Evolutionary conservation across 2,113 vertebrate species (phyloP).

Genomic region (Uropsilus gracilis): DNA sequence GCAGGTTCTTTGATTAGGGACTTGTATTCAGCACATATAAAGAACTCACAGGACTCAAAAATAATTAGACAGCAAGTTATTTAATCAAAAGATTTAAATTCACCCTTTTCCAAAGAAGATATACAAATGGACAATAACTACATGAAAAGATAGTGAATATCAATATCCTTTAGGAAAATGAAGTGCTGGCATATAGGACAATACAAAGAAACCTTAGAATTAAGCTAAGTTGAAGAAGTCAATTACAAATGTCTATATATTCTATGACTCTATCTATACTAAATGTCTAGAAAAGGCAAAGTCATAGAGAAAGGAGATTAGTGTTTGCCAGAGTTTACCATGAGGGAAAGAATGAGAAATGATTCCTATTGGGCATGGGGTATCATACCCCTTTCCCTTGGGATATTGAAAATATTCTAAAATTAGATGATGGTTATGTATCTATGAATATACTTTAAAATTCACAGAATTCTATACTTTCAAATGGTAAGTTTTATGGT

Average conservation of each 20-base stretch:
- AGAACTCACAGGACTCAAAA: conserved; percentile 31
- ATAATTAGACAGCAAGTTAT: not conserved
- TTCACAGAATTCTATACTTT: not conserved
- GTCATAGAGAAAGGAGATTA: not conserved
- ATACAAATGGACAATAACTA: not conserved
- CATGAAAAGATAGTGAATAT: not conserved
- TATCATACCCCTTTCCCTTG: not conserved
- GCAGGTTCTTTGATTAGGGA: not conserved
- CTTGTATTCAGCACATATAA: not conserved
- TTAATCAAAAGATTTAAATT: not conserved
- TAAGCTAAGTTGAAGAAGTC: not conserved
- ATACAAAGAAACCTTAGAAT: not conserved
- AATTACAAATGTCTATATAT: not conserved
- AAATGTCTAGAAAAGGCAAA: conserved; percentile 7
- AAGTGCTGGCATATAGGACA: not conserved
- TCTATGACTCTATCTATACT: not conserved
- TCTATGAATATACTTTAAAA: not conserved
- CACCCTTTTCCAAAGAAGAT: not conserved
- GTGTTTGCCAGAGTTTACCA: not conserved
- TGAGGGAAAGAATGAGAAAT: not conserved
- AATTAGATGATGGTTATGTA: not conserved
- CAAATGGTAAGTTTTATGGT: not conserved
- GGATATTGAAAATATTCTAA: not conserved
- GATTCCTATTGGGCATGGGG: not conserved
- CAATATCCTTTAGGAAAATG: not conserved